phyloP scores from a whole-genome alignment of 2,113 vertebrate species.

The Desmodus rotundus region DNA sequence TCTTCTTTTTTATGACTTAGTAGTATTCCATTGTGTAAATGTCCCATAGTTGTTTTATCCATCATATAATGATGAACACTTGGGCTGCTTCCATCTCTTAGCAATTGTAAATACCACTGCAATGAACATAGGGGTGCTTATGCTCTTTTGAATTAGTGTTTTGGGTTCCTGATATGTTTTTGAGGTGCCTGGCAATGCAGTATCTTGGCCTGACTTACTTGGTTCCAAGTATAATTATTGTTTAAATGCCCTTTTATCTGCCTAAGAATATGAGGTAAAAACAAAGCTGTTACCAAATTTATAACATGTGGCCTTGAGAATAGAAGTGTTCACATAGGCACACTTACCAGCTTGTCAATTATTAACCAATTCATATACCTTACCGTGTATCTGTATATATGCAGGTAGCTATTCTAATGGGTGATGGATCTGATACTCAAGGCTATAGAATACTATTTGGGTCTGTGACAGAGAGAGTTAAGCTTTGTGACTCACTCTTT shows the following conservation, averaged over 20 bases:
- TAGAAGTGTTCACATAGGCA: neutral
- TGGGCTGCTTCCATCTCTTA: no score
- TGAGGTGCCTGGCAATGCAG: neutral
- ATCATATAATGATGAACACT: no score
- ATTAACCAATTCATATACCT: neutral
- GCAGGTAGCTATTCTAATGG: neutral
- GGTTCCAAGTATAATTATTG: conserved; percentile 12
- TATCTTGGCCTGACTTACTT: neutral
- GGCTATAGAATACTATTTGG: neutral
- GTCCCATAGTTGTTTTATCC: no score
- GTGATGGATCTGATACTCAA: neutral
- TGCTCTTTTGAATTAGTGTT: no score
- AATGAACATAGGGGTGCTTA: no score
- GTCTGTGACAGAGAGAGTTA: neutral
- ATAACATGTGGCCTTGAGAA: neutral
- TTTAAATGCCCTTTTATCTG: conserved; percentile 20
- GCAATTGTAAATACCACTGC: no score
- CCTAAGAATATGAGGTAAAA: conserved; percentile 25
- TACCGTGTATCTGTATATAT: neutral
- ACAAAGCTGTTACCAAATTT: neutral
- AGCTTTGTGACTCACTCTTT: neutral
- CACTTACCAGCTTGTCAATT: neutral
- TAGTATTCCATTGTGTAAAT: no score
- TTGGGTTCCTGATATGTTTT: neutral
- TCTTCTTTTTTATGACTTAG: no score